Evolutionary conservation across 2,797 vertebrate species (phyloP).

Genomic region (Sebastes oblongus): DNA sequence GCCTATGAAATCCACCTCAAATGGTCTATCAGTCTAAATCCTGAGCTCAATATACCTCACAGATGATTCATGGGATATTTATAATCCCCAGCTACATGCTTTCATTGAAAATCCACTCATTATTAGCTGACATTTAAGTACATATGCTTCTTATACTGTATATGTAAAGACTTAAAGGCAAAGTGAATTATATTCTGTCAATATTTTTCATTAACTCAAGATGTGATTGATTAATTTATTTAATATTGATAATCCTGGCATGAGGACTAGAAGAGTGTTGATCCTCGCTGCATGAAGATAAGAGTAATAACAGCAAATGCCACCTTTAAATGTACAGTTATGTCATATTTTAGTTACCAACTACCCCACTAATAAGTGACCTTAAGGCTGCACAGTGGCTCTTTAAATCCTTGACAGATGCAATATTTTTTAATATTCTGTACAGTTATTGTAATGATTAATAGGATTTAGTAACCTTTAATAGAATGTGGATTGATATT

Average conservation of each 20-base stretch:
- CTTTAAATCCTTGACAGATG: not conserved
- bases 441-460: not conserved
- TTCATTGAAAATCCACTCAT: not conserved
- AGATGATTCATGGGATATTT: not conserved
- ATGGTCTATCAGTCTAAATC: not conserved
- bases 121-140: not conserved
- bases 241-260: not conserved
- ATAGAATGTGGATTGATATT: not conserved
- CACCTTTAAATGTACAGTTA: not conserved
- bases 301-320: not conserved
- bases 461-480: not conserved
- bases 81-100: not conserved
- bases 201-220: slow-evolving; percentile 4
- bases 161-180: not conserved
- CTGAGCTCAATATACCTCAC: not conserved
- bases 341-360: not conserved
- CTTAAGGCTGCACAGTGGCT: not conserved
- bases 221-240: not conserved
- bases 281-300: not conserved
- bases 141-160: not conserved
- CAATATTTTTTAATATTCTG: not conserved
- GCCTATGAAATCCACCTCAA: not conserved
- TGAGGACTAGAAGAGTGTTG: not conserved
- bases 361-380: not conserved
- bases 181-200: not conserved